These are phyloP conservation scores for Chlorospingus flavigularis DNA, from an alignment of 2,797 vertebrate genomes.

Conservation along the genomic window DNA sequence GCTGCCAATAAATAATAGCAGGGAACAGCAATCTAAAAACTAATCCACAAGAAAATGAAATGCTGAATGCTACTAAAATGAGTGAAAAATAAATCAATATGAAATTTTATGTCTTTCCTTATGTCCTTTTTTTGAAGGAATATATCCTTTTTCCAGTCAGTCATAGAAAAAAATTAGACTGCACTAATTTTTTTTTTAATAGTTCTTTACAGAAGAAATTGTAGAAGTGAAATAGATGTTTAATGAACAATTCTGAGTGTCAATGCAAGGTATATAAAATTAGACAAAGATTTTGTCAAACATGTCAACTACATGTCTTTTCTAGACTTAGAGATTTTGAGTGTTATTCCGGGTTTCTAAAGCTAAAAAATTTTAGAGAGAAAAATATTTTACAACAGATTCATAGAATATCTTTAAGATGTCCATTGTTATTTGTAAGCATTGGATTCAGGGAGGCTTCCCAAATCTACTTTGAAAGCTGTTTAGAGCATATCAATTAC, in stretches of 20 bases:
- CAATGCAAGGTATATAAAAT: not conserved
- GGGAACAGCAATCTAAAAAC: not conserved
- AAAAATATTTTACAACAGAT: not conserved
- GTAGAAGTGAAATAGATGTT: not conserved
- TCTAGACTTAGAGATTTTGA: not conserved
- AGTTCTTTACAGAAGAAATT: not conserved
- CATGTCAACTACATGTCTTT: not conserved
- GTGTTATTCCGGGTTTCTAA: not conserved
- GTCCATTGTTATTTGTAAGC: not conserved
- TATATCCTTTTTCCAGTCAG: not conserved
- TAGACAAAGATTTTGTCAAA: not conserved
- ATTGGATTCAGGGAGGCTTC: not conserved
- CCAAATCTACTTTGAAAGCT: not conserved
- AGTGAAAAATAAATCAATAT: not conserved
- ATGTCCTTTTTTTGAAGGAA: not conserved
- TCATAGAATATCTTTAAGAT: not conserved
- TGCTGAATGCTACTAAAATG: not conserved
- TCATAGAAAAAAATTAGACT: not conserved
- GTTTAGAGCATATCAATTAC: not conserved
- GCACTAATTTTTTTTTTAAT: not conserved
- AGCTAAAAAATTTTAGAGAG: not conserved
- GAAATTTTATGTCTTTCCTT: not conserved
- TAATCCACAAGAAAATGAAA: not conserved
- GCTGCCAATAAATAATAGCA: not conserved
- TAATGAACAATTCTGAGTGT: not conserved